Evolutionary conservation across 2,888 invertebrate genomes (phyloP), one percentile per base, ranked within the genome.

Genomic region (Deilephila porcellus): DNA sequence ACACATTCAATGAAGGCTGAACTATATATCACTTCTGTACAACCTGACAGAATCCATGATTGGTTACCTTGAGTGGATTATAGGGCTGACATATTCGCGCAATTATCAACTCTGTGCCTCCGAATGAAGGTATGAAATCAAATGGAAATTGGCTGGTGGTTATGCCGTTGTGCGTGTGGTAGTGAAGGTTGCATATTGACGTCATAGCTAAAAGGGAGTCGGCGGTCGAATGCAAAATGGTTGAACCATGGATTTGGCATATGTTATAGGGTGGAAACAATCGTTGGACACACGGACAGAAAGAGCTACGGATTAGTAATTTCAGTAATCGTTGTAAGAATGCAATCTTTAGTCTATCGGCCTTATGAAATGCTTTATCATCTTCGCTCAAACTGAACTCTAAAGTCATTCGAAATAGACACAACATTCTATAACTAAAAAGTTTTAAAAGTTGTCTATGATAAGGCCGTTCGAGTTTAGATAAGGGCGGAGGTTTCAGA

Each of bases 201-300:
- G 94, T 94, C 94, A 93, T 88, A 72, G 56, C 90, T 86, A 88
- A 93, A 93, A 93, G 93, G 94, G 93, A 92, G 89, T 87, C 86
- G 85, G 90, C 87, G 90, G 90, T 88, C 91, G 91, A 93, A 94
- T 94, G 94, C 94, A 93, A 93, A 93, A 93, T 90, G 93, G 91
- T 90, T 90, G 89, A 89, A 90, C 91, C 92, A 93, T 94, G 93
- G 94, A 94, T 94, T 94, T 93, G 94, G 94, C 94, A 94, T 94
- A 94, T 94, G 94, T 92, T 93, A 90, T 89, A 90, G 91, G 91
- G 92, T 90, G 86, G 89, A 84, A 90, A 90, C 91, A 89, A 89
- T 89, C 86, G 86, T 81, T 84, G 81, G 80, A 80, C 90, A 89
- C 84, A 90, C 91, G 71, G 85, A 14, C 80, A 45, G 37, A 75